A percentile compares a stretch with the other conserved stretches of the same genome.
These are phyloP conservation scores for Acrocera orbiculus DNA, from an alignment of 2,888 invertebrate genomes.

Conservation along the genomic window DNA sequence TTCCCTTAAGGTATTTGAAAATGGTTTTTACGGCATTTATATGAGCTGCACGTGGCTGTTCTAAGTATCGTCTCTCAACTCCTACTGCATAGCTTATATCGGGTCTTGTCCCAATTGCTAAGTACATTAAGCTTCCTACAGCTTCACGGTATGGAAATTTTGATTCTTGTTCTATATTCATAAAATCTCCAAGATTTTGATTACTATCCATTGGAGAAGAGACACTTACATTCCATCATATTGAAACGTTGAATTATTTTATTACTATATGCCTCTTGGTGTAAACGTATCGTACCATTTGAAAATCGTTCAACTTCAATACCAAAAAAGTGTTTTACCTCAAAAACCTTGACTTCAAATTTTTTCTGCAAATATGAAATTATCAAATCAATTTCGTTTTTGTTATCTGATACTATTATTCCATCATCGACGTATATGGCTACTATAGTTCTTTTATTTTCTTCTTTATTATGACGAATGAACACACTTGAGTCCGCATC, in stretches of 20 bases:
- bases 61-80: constrained; percentile 6
- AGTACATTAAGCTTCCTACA: constrained; percentile 13
- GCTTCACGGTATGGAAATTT: constrained; percentile 14
- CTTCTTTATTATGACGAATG: constrained; percentile 12
- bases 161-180: too few species aligned
- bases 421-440: constrained; percentile 18
- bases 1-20: constrained; percentile 5
- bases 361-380: constrained; percentile 6
- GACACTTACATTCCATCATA: constrained; percentile 8
- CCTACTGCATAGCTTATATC: constrained; percentile 12
- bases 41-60: not conserved
- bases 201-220: too few species aligned
- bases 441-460: constrained; percentile 8
- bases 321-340: constrained; percentile 10
- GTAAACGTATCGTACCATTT: constrained; percentile 9
- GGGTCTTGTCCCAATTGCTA: constrained; percentile 12
- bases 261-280: constrained; percentile 9
- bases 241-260: constrained; percentile 11
- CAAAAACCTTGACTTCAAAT: constrained; percentile 8
- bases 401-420: constrained; percentile 11
- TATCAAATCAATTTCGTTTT: constrained; percentile 7
- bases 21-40: constrained; percentile 7
- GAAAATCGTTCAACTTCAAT: constrained; percentile 4
- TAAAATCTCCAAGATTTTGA: too few species aligned
- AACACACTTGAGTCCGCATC: constrained; percentile 18